These are phyloP conservation scores for Pteronotus mesoamericanus DNA, from an alignment of 2,797 vertebrate genomes.

Conservation along the genomic window DNA sequence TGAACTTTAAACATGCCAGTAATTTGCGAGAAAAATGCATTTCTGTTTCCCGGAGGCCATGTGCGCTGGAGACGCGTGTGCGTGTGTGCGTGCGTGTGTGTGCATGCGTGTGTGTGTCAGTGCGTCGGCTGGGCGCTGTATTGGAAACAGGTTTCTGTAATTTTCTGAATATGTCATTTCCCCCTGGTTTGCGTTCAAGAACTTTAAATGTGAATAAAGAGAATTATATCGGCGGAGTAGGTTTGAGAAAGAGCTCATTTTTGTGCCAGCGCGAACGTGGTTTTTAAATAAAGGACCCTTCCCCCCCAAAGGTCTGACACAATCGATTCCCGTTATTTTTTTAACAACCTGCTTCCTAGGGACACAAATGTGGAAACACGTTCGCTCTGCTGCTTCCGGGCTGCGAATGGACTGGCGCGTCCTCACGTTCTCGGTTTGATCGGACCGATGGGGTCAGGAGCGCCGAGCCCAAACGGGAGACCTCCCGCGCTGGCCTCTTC, in stretches of 20 bases:
- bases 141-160: neutral
- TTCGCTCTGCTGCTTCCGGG: accelerated
- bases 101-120: too few species aligned
- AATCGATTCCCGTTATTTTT: too few species aligned
- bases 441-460: neutral
- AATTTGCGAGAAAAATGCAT: slow-evolving; percentile 73
- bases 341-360: neutral
- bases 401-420: accelerated
- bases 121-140: neutral
- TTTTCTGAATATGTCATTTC: slow-evolving; percentile 1
- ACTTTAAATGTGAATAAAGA: slow-evolving; percentile 40
- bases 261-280: neutral
- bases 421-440: neutral
- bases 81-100: neutral
- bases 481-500: accelerated
- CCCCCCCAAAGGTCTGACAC: too few species aligned
- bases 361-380: neutral
- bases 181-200: slow-evolving; percentile 26
- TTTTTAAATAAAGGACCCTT: neutral
- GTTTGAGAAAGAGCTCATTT: neutral
- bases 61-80: slow-evolving; percentile 48
- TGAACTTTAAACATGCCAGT: slow-evolving; percentile 87
- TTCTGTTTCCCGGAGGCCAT: slow-evolving; percentile 71
- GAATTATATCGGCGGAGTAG: neutral
- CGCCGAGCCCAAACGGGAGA: neutral